A percentile compares a stretch with the other conserved stretches of the same genome.
Conservation (phyloP, 2,113 vertebrate species). For the Mellivora capensis region DNA sequence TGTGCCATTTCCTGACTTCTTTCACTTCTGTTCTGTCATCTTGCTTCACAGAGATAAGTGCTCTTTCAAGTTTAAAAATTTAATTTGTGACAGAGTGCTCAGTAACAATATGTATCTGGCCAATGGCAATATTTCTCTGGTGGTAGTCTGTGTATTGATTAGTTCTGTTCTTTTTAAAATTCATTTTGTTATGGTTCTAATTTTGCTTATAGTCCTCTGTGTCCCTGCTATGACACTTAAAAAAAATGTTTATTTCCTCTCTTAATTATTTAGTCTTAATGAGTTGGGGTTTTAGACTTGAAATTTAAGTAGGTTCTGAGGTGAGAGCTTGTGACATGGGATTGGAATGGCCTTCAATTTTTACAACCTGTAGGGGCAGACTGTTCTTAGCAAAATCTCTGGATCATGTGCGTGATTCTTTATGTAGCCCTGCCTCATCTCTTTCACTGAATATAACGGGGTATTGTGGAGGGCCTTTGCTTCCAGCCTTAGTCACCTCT, state of each 20-base stretch:
- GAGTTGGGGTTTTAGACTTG: neutral
- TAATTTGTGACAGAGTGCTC: neutral
- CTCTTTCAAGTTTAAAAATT: neutral
- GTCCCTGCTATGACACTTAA: neutral
- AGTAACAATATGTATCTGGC: neutral
- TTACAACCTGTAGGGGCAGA: neutral
- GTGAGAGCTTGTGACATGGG: neutral
- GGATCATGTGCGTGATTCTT: neutral
- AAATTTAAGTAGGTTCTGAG: neutral
- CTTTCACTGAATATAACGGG: neutral
- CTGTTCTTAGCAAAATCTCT: neutral
- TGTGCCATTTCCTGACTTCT: neutral
- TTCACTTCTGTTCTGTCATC: neutral
- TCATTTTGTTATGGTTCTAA: neutral
- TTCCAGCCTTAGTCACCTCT: neutral
- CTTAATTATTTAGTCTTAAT: neutral
- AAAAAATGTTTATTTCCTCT: neutral
- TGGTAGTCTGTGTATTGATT: neutral
- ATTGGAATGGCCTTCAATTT: neutral
- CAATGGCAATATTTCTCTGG: neutral
- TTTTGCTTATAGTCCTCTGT: neutral
- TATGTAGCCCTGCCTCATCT: neutral
- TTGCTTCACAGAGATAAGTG: neutral
- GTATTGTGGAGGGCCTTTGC: neutral
- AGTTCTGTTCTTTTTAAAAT: neutral